phyloP scores from a whole-genome alignment of 2,888 invertebrate species.

The Dicyrtoma fusca region DNA sequence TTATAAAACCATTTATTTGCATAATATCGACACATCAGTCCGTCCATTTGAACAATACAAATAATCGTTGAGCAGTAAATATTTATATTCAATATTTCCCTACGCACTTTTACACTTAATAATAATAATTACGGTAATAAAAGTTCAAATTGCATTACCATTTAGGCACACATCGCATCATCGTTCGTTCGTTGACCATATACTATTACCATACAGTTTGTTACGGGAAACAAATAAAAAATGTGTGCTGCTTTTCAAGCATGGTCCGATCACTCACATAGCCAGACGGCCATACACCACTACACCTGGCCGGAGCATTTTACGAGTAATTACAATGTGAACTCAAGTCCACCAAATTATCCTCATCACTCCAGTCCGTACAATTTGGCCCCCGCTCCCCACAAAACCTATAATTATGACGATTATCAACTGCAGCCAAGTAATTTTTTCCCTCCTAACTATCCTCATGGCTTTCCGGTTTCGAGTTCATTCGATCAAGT shows the following conservation, averaged over 20 bases:
- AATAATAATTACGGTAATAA: no score
- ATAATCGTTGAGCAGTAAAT: no score
- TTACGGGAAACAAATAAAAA: slow-evolving; percentile 8
- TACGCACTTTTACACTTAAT: no score
- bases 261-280: slow-evolving; percentile 28
- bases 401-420: slow-evolving; percentile 30
- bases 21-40: not conserved
- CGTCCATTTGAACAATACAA: no score
- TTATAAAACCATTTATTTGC: slow-evolving; percentile 33
- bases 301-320: slow-evolving; percentile 44
- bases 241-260: slow-evolving; percentile 43
- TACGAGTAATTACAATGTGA: slow-evolving; percentile 13
- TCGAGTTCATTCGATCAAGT: no score
- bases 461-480: no score
- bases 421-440: slow-evolving; percentile 18
- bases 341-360: slow-evolving; percentile 5
- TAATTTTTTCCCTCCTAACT: slow-evolving; percentile 27
- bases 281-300: not conserved
- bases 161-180: not conserved
- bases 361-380: slow-evolving; percentile 21
- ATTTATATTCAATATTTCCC: no score
- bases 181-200: no score
- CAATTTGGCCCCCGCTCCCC: slow-evolving; percentile 3
- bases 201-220: no score
- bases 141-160: no score